phyloP scores from a whole-genome alignment of 2,888 invertebrate genomes.

The Ochropacha duplaris region DNA sequence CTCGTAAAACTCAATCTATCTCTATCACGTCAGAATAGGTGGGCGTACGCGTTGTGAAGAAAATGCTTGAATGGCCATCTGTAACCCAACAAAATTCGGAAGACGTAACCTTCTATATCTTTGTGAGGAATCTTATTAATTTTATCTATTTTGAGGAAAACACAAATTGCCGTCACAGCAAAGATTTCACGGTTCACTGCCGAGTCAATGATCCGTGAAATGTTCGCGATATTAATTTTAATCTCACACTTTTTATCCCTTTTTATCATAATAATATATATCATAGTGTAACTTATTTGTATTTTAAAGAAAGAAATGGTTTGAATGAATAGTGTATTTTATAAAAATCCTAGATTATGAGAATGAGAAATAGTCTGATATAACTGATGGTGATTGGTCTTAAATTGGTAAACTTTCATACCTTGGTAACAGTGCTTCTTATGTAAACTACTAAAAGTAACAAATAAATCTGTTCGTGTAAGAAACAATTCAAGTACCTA shows the following conservation, averaged over 20 bases:
- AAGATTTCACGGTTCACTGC: slow-evolving; percentile 44
- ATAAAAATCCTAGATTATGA: background rate
- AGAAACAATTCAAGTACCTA: no score
- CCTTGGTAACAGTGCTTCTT: no score
- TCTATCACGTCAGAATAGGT: slow-evolving; percentile 33
- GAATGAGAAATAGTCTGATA: background rate
- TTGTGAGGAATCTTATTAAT: slow-evolving; percentile 24
- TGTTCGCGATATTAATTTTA: slow-evolving; percentile 40
- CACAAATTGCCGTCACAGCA: slow-evolving; percentile 39
- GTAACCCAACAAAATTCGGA: slow-evolving; percentile 23
- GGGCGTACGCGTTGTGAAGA: slow-evolving; percentile 14
- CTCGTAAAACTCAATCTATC: slow-evolving; percentile 34
- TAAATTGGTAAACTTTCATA: no score
- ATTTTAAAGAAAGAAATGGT: slow-evolving; percentile 8
- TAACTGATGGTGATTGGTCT: background rate
- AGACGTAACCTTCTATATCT: slow-evolving; percentile 18
- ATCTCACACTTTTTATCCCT: slow-evolving; percentile 11
- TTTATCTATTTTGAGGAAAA: slow-evolving; percentile 36
- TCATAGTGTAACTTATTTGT: slow-evolving; percentile 9
- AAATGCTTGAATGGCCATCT: slow-evolving; percentile 18
- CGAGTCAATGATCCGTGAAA: slow-evolving; percentile 42
- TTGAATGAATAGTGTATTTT: background rate
- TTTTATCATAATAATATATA: no score
- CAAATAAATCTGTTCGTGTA: no score
- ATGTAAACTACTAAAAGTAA: no score